These are phyloP conservation scores for Leuciscus idus DNA, from an alignment of 2,113 vertebrate genomes.

Conservation along the genomic window DNA sequence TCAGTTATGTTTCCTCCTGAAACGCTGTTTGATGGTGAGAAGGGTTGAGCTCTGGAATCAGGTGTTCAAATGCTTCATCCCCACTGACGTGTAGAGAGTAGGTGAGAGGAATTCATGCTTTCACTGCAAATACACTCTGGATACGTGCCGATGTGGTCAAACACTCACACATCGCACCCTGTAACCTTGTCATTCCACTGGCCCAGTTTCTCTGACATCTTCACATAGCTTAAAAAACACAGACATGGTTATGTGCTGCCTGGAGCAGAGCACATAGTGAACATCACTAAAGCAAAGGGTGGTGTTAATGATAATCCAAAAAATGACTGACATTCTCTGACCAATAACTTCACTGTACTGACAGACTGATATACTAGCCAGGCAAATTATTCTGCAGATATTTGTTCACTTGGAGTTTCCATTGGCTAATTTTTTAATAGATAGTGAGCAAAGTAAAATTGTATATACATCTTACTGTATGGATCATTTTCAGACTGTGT, in stretches of 20 bases:
- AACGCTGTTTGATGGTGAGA: not conserved
- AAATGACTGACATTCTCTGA: not conserved
- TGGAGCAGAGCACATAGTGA: not conserved
- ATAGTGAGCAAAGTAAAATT: not conserved
- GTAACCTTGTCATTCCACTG: slow-evolving; percentile 88
- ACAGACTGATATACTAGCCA: not conserved
- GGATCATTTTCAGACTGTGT: not conserved
- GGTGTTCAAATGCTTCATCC: not conserved
- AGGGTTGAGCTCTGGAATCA: not conserved
- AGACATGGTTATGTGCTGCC: not conserved
- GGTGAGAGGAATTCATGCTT: slow-evolving; percentile 44
- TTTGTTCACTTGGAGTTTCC: not conserved
- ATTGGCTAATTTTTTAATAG: not conserved
- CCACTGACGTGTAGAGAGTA: not conserved
- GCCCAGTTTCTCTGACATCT: slow-evolving; percentile 84
- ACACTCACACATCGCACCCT: slow-evolving; percentile 85
- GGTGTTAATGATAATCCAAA: not conserved
- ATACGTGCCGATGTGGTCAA: not conserved
- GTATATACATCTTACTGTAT: not conserved
- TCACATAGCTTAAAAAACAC: slow-evolving; percentile 86
- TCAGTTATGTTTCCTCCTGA: not conserved
- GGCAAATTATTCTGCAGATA: slow-evolving; percentile 3
- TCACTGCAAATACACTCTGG: slow-evolving; percentile 61
- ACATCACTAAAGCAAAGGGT: not conserved
- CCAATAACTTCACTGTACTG: not conserved